Conservation (phyloP, 2,888 invertebrate species). For the Dascillus cervinus region DNA sequence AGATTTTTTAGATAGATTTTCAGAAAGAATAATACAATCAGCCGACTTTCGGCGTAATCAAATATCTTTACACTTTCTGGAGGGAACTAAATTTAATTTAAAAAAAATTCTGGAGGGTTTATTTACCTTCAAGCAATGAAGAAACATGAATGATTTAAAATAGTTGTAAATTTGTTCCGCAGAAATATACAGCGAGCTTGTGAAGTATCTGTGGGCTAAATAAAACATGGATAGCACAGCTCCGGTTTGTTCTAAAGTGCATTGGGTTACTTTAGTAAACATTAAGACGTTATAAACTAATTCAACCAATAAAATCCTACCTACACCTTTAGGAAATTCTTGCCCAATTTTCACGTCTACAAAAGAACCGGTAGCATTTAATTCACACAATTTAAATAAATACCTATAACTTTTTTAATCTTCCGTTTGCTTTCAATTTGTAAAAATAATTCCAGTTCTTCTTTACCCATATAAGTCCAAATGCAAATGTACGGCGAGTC, state of each 20-base stretch:
- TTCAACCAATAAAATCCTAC: slow-evolving; percentile 30
- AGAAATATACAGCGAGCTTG: slow-evolving; percentile 25
- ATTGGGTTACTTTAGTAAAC: slow-evolving; percentile 29
- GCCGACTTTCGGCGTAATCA: slow-evolving; percentile 29
- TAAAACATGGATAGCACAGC: slow-evolving; percentile 36
- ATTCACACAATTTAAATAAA: too few species aligned
- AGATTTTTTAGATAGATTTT: slow-evolving; percentile 36
- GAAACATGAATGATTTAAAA: slow-evolving; percentile 34
- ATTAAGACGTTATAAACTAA: slow-evolving; percentile 31
- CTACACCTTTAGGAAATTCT: slow-evolving; percentile 27
- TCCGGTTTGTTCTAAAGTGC: slow-evolving; percentile 29
- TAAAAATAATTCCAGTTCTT: slow-evolving; percentile 26
- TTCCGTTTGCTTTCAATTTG: slow-evolving; percentile 19
- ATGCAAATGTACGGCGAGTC: slow-evolving; percentile 25
- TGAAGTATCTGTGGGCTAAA: slow-evolving; percentile 34
- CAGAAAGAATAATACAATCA: slow-evolving; percentile 33
- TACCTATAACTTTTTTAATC: slow-evolving; percentile 29
- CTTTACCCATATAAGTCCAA: slow-evolving; percentile 31
- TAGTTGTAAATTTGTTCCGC: slow-evolving; percentile 35
- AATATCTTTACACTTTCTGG: slow-evolving; percentile 34
- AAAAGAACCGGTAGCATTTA: slow-evolving; percentile 16
- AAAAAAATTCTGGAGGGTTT: slow-evolving; percentile 1
- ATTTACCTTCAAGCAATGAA: slow-evolving; percentile 34
- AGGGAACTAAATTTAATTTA: slow-evolving; percentile 27
- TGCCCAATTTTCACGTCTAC: slow-evolving; percentile 28